Base-by-base conservation (phyloP, 2,113 vertebrate species). In the Gracilinanus agilis region DNA sequence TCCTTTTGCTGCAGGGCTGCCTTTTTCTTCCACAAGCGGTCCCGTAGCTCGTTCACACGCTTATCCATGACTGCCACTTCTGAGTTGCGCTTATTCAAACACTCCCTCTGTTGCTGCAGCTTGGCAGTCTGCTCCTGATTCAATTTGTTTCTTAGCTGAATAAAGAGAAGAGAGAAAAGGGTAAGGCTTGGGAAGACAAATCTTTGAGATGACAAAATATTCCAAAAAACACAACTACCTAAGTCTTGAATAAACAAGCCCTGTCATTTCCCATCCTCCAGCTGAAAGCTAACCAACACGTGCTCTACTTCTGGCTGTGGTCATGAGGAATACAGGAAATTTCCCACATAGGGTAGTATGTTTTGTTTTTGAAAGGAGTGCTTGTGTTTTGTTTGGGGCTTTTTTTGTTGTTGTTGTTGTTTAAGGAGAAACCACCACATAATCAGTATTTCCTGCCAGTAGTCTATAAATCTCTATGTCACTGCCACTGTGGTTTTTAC, bases 1-100 rank as follows among this genome's bases (percentile, higher is more conserved):
- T 99, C 99, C 7, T 99, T 99, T 95, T 99, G 99, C 96, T 99
- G 99, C 94, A 99, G 98, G 0, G 99, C 99, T 9, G 99, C 99
- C 97, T 99, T 99, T 98, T 99, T 99, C 99, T 99, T 99, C 99
- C 99, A 99, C 61, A 99, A 98, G 29, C 99, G 98, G 95, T 99
- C 99, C 11, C 99, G 98, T 96, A 99, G 99, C 98, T 99, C 99
- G 92, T 96, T 99, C 97, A 99, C 99, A 53, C 99, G 99, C 98
- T 99, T 99, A 97, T 99, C 99, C 99, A 99, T 99, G 96, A 99
- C 98, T 1, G 98, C 99, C 98, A 99, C 99, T 98, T 99, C 99
- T 44, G 99, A 99, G 98, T 99, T 99, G 96, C 99, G 99, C 97
- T 99, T 99, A 97, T 99, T 99, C 98, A 99, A 98, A 97, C 98